Percentiles rank a stretch among this genome's conserved stretches.
Evolutionary conservation across 2,888 invertebrate species (phyloP).

Genomic region (Mycogona germanica): DNA sequence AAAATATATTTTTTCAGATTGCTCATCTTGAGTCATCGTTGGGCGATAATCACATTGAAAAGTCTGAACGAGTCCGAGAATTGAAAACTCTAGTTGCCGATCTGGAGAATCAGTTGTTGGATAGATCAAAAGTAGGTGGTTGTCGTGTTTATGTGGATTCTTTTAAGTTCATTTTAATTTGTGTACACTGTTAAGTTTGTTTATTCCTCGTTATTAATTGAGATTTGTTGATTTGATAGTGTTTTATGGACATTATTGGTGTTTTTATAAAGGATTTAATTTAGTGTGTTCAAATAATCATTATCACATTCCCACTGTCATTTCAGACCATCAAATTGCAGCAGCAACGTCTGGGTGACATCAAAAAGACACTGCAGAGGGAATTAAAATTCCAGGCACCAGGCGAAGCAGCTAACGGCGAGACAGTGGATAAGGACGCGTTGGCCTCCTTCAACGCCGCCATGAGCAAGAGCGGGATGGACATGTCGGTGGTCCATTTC

Average conservation of each 20-base stretch:
- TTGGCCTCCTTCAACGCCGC: constrained; percentile 27
- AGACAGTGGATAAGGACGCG: constrained; percentile 26
- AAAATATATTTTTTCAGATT: no score
- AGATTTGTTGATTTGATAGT: no score
- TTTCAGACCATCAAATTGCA: constrained; percentile 77
- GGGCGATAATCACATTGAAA: background rate
- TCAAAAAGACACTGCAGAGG: constrained; percentile 82
- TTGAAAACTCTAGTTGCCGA: constrained; percentile 33
- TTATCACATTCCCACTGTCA: constrained; percentile 28
- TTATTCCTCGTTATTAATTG: background rate
- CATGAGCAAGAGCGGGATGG: background rate
- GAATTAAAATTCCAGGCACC: constrained; percentile 49
- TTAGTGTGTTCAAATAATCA: no score
- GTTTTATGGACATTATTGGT: no score
- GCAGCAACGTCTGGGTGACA: constrained; percentile 73
- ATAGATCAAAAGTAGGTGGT: constrained; percentile 42
- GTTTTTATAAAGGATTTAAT: no score
- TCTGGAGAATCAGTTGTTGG: constrained; percentile 47
- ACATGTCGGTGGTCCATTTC: constrained; percentile 27
- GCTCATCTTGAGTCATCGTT: background rate
- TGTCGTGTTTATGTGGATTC: background rate
- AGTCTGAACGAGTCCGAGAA: background rate
- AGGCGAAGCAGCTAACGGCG: background rate
- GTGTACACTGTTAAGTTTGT: background rate
- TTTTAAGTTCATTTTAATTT: background rate